Percentiles rank a stretch among this genome's conserved stretches.
These are phyloP conservation scores for Exephanes ischioxanthus DNA, from an alignment of 2,888 invertebrate genomes.

Conservation along the genomic window DNA sequence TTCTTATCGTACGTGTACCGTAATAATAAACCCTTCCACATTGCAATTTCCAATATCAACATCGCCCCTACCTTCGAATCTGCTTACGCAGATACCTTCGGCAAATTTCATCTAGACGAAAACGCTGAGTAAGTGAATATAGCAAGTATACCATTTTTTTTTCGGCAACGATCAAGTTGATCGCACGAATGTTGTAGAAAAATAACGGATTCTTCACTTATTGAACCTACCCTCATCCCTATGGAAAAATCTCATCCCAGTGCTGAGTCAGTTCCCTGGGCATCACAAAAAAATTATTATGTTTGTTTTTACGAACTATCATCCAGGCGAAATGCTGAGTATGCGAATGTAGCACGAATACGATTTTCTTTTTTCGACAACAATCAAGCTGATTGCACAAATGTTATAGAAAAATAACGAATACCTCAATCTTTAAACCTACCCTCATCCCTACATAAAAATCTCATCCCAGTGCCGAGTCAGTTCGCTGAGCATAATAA, in stretches of 20 bases:
- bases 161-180: background rate
- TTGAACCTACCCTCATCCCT: background rate
- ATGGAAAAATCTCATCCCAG: background rate
- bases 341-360: background rate
- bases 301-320: too few relatives aligned
- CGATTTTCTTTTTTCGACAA: background rate
- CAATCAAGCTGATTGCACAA: too few relatives aligned
- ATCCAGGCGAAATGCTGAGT: background rate
- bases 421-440: too few relatives aligned
- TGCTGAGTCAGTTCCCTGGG: background rate
- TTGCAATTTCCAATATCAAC: background rate
- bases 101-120: background rate
- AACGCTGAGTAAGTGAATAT: background rate
- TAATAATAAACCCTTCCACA: background rate
- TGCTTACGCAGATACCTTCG: background rate
- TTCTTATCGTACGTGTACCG: constrained; percentile 30
- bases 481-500: background rate
- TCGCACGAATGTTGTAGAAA: too few relatives aligned
- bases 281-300: too few relatives aligned
- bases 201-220: background rate
- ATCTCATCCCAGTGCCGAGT: too few relatives aligned
- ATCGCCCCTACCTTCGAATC: background rate
- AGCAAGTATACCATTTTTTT: background rate
- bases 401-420: too few relatives aligned
- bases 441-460: too few relatives aligned